Evolutionary conservation across 2,797 vertebrate species (phyloP).

Genomic region (Acipenser ruthenus): DNA sequence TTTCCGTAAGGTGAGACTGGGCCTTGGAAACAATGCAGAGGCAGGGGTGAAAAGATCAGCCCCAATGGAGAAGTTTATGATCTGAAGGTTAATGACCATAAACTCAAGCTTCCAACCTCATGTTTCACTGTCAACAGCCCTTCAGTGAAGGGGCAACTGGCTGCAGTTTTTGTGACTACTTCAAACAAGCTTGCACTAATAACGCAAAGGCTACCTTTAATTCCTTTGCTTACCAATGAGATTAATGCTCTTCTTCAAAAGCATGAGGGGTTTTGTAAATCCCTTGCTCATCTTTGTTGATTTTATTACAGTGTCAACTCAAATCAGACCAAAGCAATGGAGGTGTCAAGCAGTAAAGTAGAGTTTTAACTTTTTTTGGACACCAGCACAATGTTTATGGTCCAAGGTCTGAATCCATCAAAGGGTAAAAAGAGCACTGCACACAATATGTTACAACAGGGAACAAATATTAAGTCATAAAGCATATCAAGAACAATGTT

Average conservation of each 20-base stretch:
- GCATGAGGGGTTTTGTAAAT: slow-evolving; percentile 25
- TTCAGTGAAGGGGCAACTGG: slow-evolving; percentile 41
- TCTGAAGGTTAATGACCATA: slow-evolving; percentile 52
- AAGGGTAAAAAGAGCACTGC: background rate
- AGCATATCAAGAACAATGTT: slow-evolving; percentile 6
- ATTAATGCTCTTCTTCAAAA: slow-evolving; percentile 27
- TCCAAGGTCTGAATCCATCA: slow-evolving; percentile 41
- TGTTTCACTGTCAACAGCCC: slow-evolving; percentile 42
- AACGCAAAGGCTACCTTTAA: slow-evolving; percentile 46
- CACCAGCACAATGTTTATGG: slow-evolving; percentile 16
- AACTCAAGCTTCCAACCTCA: slow-evolving; percentile 49
- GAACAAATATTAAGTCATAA: background rate
- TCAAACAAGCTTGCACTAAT: slow-evolving; percentile 58
- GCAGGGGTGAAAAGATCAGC: slow-evolving; percentile 52
- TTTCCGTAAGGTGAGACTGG: slow-evolving; percentile 28
- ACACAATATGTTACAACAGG: slow-evolving; percentile 5
- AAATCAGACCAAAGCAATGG: slow-evolving; percentile 30
- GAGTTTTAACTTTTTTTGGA: slow-evolving; percentile 27
- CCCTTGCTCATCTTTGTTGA: slow-evolving; percentile 28
- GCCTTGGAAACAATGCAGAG: slow-evolving; percentile 38
- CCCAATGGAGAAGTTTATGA: slow-evolving; percentile 45
- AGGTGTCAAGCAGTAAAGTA: slow-evolving; percentile 24
- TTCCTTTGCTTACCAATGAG: slow-evolving; percentile 41
- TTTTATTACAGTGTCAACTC: slow-evolving; percentile 37
- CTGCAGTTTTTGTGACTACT: slow-evolving; percentile 49